phyloP scores from a whole-genome alignment of 1,140 invertebrate species.

The Dolichoris vasculosae region DNA sequence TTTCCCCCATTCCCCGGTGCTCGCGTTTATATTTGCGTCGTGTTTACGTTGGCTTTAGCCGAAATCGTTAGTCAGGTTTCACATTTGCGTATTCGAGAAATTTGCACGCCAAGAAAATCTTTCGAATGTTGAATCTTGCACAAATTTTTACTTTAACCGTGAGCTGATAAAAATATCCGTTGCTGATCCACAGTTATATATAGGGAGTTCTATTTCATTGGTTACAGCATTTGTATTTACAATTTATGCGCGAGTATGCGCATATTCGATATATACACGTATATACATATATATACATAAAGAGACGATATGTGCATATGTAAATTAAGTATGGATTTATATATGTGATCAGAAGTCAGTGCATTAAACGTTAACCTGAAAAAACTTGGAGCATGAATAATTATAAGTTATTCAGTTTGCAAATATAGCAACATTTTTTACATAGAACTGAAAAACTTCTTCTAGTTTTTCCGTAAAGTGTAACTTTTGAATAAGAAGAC shows the following conservation, averaged over 20 bases:
- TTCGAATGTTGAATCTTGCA: neutral
- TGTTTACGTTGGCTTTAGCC: conserved; percentile 1
- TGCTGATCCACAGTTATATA: too few species aligned
- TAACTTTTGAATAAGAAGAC: neutral
- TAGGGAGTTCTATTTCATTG: neutral
- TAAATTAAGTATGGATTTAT: neutral
- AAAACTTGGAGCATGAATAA: neutral
- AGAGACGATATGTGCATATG: too few species aligned
- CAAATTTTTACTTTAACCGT: neutral
- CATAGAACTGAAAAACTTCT: neutral
- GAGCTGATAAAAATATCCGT: conserved; percentile 11
- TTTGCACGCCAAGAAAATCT: neutral
- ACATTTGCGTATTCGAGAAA: neutral
- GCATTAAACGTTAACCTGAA: conserved; percentile 1
- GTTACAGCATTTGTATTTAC: neutral
- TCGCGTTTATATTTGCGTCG: neutral
- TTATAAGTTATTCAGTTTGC: neutral
- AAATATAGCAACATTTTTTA: neutral
- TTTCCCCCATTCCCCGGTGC: neutral
- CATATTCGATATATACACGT: neutral
- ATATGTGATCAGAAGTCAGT: neutral
- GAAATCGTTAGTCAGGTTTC: neutral
- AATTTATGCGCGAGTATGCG: neutral
- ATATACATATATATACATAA: neutral
- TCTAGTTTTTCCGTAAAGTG: neutral